These are phyloP conservation scores for Paguma larvata DNA, from an alignment of 2,797 vertebrate genomes.

Conservation along the genomic window DNA sequence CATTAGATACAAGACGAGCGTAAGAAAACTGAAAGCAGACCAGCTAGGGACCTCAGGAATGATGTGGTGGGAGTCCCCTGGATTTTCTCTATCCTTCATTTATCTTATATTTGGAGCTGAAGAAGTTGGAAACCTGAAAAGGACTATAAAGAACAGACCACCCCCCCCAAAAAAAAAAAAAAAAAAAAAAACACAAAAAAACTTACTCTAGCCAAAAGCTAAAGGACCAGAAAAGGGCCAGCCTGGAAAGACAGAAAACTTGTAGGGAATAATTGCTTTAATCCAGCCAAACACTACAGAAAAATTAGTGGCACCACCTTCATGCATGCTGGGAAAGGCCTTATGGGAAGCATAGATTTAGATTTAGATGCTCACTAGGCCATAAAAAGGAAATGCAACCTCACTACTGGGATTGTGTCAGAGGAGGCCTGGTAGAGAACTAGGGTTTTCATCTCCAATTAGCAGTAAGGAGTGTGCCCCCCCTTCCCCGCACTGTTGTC, in stretches of 20 bases:
- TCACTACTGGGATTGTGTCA: background rate
- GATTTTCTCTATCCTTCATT: background rate
- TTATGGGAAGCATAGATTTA: background rate
- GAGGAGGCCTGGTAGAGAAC: background rate
- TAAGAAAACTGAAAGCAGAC: background rate
- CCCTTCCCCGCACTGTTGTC: no score
- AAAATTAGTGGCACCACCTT: background rate
- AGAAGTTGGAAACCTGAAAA: background rate
- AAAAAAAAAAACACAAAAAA: background rate
- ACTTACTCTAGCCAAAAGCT: background rate
- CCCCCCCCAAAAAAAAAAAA: background rate
- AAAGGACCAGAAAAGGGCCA: background rate
- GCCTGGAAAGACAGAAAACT: background rate
- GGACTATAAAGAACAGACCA: background rate
- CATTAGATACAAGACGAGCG: background rate
- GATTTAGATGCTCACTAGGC: background rate
- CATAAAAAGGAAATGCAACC: background rate
- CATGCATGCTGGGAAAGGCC: background rate
- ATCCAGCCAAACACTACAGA: background rate
- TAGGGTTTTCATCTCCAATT: background rate
- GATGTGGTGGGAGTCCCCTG: background rate
- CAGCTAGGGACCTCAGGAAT: background rate
- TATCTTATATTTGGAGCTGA: background rate
- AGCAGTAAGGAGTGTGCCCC: background rate
- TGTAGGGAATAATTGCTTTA: no score